phyloP scores from a whole-genome alignment of 2,797 vertebrate species.

The Micropoecilia bifurca region DNA sequence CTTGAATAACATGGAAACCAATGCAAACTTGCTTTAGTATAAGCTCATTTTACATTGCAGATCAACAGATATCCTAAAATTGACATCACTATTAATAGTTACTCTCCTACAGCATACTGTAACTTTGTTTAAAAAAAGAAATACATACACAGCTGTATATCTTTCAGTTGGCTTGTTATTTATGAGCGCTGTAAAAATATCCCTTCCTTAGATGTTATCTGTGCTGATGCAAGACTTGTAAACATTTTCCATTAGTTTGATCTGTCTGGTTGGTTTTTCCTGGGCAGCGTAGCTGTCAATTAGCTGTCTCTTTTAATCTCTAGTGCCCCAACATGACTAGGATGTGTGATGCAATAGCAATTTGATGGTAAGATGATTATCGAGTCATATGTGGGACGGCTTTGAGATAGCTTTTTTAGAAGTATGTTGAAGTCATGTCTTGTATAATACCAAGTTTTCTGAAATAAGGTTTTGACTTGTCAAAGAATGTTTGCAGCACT shows the following conservation, averaged over 20 bases:
- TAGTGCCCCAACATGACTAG: constrained; percentile 48
- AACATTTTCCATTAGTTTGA: constrained; percentile 76
- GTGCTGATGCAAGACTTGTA: constrained; percentile 75
- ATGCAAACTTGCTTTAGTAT: not conserved
- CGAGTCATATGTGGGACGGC: constrained; percentile 28
- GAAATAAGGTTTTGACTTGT: not conserved
- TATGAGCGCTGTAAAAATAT: constrained; percentile 67
- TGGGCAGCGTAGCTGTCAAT: constrained; percentile 77
- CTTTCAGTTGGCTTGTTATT: constrained; percentile 64
- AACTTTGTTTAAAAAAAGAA: constrained; percentile 36
- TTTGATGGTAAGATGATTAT: constrained; percentile 69
- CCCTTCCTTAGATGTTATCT: constrained; percentile 63
- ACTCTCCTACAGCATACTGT: constrained; percentile 14
- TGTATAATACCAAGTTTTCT: constrained; percentile 12
- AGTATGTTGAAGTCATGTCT: constrained; percentile 40
- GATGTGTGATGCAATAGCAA: constrained; percentile 77
- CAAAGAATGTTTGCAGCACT: not conserved
- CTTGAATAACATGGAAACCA: not conserved
- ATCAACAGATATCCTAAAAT: constrained; percentile 2
- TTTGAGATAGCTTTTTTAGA: constrained; percentile 37
- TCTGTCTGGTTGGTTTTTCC: constrained; percentile 69
- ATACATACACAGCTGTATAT: constrained; percentile 31
- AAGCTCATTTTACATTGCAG: constrained; percentile 1
- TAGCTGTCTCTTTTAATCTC: constrained; percentile 80
- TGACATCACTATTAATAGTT: constrained; percentile 16